A percentile compares a stretch with the other conserved stretches of the same genome.
Evolutionary conservation across 2,888 invertebrate species (phyloP).

Genomic region (Drosophila hamatofila): DNA sequence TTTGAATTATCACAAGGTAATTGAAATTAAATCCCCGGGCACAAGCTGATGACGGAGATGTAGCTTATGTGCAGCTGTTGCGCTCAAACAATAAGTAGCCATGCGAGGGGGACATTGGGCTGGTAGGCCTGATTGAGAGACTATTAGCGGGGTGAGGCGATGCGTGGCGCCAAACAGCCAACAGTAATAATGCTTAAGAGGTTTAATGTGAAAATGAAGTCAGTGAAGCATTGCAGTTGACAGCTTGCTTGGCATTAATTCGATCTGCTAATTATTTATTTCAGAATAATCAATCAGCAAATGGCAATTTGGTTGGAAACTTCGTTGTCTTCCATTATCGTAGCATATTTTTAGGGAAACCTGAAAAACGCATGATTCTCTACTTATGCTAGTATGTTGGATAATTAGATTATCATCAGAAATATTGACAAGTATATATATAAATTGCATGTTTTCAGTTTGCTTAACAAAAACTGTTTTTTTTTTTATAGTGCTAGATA

Average conservation of each 20-base stretch:
- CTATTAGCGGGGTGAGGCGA: background rate
- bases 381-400: no score
- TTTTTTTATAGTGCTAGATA: no score
- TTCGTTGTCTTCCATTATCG: background rate
- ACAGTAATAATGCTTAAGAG: conserved; percentile 9
- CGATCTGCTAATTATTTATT: conserved; percentile 49
- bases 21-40: no score
- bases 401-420: no score
- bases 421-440: no score
- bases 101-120: conserved; percentile 11
- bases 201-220: conserved; percentile 14
- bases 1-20: no score
- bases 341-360: conserved; percentile 2
- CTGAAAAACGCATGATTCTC: no score
- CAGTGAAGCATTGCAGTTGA: conserved; percentile 35
- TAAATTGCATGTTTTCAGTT: no score
- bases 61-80: conserved; percentile 19
- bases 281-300: conserved; percentile 30
- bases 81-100: conserved; percentile 36
- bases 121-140: conserved; percentile 38
- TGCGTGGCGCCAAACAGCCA: conserved; percentile 32
- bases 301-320: conserved; percentile 3
- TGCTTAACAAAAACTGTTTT: no score
- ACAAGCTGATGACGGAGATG: background rate
- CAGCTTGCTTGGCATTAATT: conserved; percentile 39